phyloP scores from a whole-genome alignment of 2,888 invertebrate species.

The Eupsilia transversa region DNA sequence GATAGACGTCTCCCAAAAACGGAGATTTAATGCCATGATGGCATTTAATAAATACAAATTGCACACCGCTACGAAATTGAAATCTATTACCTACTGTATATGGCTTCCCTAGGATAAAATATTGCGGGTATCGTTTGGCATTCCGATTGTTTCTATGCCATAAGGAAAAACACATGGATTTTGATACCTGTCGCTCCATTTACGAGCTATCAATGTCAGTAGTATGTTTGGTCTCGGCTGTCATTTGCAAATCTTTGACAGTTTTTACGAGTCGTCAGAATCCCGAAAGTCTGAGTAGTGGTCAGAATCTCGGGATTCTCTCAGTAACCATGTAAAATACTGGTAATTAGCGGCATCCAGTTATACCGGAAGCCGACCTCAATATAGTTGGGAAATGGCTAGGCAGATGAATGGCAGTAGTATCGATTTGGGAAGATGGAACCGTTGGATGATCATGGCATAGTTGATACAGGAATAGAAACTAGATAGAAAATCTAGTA shows the following conservation, averaged over 20 bases:
- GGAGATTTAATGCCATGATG: slow-evolving; percentile 31
- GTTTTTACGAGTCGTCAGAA: too few species aligned
- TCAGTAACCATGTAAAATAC: too few species aligned
- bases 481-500: too few species aligned
- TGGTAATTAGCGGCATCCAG: too few species aligned
- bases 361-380: too few species aligned
- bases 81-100: slow-evolving; percentile 46
- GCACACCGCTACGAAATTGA: slow-evolving; percentile 48
- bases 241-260: too few species aligned
- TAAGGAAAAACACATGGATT: slow-evolving; percentile 29
- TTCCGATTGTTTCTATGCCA: slow-evolving; percentile 7
- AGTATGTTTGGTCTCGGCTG: too few species aligned
- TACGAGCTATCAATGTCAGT: slow-evolving; percentile 20
- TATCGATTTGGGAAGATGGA: slow-evolving; percentile 7
- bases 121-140: slow-evolving; percentile 26
- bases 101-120: slow-evolving; percentile 41
- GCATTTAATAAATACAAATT: slow-evolving; percentile 52
- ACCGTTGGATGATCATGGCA: neutral
- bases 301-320: too few species aligned
- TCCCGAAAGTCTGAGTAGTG: too few species aligned
- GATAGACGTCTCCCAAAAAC: slow-evolving; percentile 29
- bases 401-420: slow-evolving; percentile 1
- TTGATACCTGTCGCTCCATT: neutral
- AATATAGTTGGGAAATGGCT: too few species aligned
- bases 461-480: neutral